Conservation (phyloP, 2,113 vertebrate genomes). For the Axis porcinus region DNA sequence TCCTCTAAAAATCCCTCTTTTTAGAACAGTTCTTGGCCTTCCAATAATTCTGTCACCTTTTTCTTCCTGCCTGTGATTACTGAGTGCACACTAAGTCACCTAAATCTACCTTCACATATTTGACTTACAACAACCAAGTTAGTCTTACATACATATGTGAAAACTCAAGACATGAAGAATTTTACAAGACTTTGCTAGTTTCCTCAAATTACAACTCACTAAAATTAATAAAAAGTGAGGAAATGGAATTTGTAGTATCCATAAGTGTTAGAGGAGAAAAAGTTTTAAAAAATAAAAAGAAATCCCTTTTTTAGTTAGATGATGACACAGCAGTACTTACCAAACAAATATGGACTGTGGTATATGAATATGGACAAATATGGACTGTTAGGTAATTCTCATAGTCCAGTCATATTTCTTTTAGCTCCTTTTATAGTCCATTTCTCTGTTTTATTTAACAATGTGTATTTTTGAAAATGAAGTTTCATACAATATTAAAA, state of each 20-base stretch:
- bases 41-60: not conserved
- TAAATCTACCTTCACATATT: not conserved
- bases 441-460: not conserved
- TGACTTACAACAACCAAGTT: not conserved
- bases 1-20: not conserved
- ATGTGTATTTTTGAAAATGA: not conserved
- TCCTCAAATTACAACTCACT: constrained; percentile 9
- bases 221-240: constrained; percentile 10
- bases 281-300: not conserved
- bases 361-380: not conserved
- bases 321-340: not conserved
- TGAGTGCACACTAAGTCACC: not conserved
- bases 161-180: not conserved
- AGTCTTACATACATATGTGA: not conserved
- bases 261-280: not conserved
- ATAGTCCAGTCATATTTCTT: not conserved
- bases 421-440: not conserved
- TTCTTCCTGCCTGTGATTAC: not conserved
- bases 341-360: not conserved
- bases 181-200: not conserved
- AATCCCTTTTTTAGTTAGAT: not conserved
- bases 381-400: not conserved
- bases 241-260: not conserved
- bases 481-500: not conserved
- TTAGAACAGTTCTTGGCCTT: not conserved